Evolutionary conservation across 2,888 invertebrate species (phyloP), one percentile per base, ranked within the genome.

Genomic region (Drosophila fulvimacula): DNA sequence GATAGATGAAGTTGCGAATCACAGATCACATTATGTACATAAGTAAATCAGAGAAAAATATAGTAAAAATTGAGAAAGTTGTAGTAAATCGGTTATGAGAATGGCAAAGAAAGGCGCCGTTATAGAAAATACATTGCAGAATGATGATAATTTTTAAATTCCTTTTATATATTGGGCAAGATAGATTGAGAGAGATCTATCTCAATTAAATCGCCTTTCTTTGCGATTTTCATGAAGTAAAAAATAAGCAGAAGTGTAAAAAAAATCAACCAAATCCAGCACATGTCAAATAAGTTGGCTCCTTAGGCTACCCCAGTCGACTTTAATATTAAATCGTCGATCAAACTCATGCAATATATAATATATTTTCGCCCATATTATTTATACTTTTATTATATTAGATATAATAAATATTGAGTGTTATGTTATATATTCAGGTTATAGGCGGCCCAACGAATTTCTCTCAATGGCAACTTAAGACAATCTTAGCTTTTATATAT

Each of bases 401-500:
- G n/a, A 46, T 27, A 46, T 27, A 17, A 27, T 27, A 27, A 17
- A 46, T 17, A 27, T 17, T 10, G 10, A 52, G 34, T 13, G 15
- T 7, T 30, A 17, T 30, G 1, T 7, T 42, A 19, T 42, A 19
- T 27, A 27, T 5, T 5, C 27, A n/a, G n/a, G n/a, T n/a, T n/a
- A n/a, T n/a, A n/a, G 41, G 11, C 13, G 13, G 19, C 11, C 5
- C 41, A 11, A 15, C 10, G 21, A 55, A 30, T 24, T 55, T 55
- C 10, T 6, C 5, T 17, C 34, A 39, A 38, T 38, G 56, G 39
- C 51, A 69, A 58, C 27, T 44, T 38, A 34, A 49, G 56, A 49
- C 61, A 74, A 69, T 58, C 44, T 57, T 58, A 51, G 44, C 39
- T 46, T 48, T 58, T 55, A 53, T 55, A 41, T 17, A 32, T 30